Evolutionary conservation across 2,888 invertebrate species (phyloP).

Genomic region (Orthosia cruda): DNA sequence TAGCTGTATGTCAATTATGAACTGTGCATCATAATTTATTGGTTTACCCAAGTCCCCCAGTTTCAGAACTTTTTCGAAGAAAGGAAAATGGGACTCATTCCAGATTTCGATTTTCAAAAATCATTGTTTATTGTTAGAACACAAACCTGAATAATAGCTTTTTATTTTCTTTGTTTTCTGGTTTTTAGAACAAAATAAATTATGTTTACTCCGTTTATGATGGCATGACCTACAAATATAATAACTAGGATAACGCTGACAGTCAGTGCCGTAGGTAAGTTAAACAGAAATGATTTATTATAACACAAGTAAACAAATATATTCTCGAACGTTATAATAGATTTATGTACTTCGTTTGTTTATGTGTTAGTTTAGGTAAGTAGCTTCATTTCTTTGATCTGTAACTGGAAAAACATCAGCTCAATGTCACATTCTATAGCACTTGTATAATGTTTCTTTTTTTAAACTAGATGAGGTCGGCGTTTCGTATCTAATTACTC

Average conservation of each 20-base stretch:
- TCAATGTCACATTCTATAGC: neutral
- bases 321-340: neutral
- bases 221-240: neutral
- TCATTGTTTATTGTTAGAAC: neutral
- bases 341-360: neutral
- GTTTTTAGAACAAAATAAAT: no score
- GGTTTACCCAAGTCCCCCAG: neutral
- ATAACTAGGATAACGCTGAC: neutral
- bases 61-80: neutral
- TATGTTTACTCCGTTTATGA: neutral
- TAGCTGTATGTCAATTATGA: conserved; percentile 16
- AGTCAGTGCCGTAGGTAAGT: neutral
- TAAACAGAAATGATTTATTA: neutral
- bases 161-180: neutral
- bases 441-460: no score
- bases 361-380: neutral
- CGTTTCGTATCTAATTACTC: no score
- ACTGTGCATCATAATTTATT: conserved; percentile 10
- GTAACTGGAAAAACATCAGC: neutral
- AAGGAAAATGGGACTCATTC: neutral
- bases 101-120: neutral
- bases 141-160: neutral
- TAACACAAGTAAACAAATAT: neutral
- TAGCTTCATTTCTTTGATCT: neutral
- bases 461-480: no score